Evolutionary conservation across 2,888 invertebrate genomes (phyloP).

Genomic region (Nephrocerus scutellatus): DNA sequence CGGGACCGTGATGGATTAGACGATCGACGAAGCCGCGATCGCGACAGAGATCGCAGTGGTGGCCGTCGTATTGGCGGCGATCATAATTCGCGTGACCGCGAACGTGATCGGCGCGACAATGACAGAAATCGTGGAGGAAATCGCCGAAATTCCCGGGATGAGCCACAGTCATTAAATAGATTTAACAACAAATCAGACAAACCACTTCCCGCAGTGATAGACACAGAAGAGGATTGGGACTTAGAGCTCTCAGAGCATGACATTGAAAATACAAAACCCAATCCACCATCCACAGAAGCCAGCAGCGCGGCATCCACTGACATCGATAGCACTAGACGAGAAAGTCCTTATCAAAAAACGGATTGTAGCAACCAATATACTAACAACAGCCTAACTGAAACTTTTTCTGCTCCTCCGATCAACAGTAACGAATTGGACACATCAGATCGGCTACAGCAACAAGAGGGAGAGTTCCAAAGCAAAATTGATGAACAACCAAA

Average conservation of each 20-base stretch:
- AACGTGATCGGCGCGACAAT: slow-evolving; percentile 21
- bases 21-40: slow-evolving; percentile 26
- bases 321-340: slow-evolving; percentile 10
- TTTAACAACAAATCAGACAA: slow-evolving; percentile 10
- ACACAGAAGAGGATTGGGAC: slow-evolving; percentile 47
- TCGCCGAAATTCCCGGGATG: slow-evolving; percentile 26
- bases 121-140: slow-evolving; percentile 23
- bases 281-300: slow-evolving; percentile 21
- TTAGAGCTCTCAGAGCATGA: slow-evolving; percentile 41
- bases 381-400: too few species aligned
- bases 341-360: too few species aligned
- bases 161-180: slow-evolving; percentile 22
- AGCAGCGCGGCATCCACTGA: slow-evolving; percentile 16
- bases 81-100: slow-evolving; percentile 17
- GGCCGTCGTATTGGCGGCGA: slow-evolving; percentile 19
- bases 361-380: too few species aligned
- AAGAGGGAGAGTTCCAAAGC: slow-evolving; percentile 20
- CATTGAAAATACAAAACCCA: slow-evolving; percentile 24
- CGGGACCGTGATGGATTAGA: slow-evolving; percentile 31
- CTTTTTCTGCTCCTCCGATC: too few species aligned
- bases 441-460: slow-evolving; percentile 16
- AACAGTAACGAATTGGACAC: slow-evolving; percentile 19
- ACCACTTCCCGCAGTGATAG: slow-evolving; percentile 19
- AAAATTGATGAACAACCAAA: slow-evolving; percentile 10
- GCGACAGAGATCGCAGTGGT: slow-evolving; percentile 25